Percentiles rank a stretch among this genome's conserved stretches.
phyloP scores from a whole-genome alignment of 2,113 vertebrate species.

The Proteles cristata region DNA sequence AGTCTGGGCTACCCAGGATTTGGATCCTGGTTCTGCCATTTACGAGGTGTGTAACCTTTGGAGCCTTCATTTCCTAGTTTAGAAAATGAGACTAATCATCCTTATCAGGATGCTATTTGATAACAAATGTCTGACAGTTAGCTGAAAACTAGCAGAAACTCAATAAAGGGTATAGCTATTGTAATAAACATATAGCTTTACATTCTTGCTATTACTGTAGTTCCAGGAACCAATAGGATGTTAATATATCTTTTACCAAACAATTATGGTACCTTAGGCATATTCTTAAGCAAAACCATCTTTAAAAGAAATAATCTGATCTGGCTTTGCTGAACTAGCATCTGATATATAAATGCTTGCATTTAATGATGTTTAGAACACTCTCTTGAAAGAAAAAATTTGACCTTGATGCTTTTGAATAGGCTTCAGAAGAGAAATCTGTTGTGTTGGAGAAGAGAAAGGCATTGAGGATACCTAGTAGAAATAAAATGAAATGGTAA shows the following conservation, averaged over 20 bases:
- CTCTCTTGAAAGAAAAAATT: conserved; percentile 27
- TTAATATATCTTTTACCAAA: not conserved
- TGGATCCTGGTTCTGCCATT: not conserved
- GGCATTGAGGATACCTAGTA: not conserved
- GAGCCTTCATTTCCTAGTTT: not conserved
- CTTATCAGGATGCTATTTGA: not conserved
- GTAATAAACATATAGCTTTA: not conserved
- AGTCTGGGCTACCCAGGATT: not conserved
- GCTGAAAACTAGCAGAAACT: not conserved
- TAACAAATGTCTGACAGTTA: not conserved
- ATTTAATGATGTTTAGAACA: not conserved
- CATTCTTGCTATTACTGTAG: not conserved
- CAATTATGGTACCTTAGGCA: not conserved
- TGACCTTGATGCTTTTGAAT: conserved; percentile 26
- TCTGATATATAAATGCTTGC: conserved; percentile 31
- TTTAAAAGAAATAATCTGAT: conserved; percentile 14
- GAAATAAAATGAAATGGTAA: conserved; percentile 33
- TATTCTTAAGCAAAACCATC: not conserved
- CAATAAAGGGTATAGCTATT: not conserved
- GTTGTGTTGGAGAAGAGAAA: conserved; percentile 12
- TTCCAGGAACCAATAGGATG: not conserved
- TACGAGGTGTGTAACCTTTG: not conserved
- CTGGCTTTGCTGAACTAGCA: not conserved
- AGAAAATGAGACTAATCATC: not conserved
- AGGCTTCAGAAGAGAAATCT: not conserved